phyloP scores from a whole-genome alignment of 2,113 vertebrate species.

The Thamnophis sirtalis region DNA sequence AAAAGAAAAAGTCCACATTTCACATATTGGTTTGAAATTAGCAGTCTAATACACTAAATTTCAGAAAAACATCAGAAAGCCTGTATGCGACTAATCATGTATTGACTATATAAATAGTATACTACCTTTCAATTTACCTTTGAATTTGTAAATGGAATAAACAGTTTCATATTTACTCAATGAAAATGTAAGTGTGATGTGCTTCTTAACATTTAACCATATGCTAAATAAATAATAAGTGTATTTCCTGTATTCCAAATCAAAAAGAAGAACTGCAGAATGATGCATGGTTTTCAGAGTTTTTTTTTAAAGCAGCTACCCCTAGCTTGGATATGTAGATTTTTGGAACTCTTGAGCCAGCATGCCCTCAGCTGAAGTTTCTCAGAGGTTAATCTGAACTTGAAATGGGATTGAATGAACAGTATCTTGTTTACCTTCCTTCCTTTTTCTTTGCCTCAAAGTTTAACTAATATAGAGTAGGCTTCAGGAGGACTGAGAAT shows the following conservation, averaged over 20 bases:
- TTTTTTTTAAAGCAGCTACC: neutral
- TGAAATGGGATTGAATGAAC: neutral
- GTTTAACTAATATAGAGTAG: neutral
- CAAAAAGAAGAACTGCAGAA: neutral
- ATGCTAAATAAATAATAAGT: neutral
- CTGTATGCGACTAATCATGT: neutral
- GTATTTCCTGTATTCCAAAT: neutral
- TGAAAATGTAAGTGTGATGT: neutral
- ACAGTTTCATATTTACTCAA: neutral
- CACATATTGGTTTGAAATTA: neutral
- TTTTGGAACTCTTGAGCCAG: neutral
- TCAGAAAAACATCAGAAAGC: neutral
- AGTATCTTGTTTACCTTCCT: neutral
- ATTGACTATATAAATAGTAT: neutral
- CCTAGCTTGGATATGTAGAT: neutral
- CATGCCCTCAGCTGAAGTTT: neutral
- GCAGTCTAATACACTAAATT: neutral
- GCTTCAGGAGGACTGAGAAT: neutral
- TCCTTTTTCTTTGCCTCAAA: neutral
- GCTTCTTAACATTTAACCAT: neutral
- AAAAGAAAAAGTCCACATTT: neutral
- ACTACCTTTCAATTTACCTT: neutral
- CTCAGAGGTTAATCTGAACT: neutral
- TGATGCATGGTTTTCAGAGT: neutral
- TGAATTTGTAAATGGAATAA: neutral